Evolutionary conservation across 2,888 invertebrate genomes (phyloP).

Genomic region (Caenorhabditis sp.): DNA sequence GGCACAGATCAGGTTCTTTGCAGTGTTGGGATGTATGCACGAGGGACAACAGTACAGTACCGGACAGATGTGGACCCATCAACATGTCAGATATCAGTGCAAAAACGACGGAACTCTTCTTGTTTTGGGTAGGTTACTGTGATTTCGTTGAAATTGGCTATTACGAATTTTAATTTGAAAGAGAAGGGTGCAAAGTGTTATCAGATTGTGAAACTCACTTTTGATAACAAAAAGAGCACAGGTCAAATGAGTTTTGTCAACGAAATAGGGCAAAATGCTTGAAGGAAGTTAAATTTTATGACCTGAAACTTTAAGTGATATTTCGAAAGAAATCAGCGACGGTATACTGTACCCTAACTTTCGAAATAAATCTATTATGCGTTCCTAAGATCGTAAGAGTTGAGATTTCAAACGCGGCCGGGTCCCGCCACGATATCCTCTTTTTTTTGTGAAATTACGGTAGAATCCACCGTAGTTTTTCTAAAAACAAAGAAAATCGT

Average conservation of each 20-base stretch:
- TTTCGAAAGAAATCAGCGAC: no score
- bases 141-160: background rate
- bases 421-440: no score
- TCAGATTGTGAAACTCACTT: background rate
- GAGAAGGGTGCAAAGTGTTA: background rate
- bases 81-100: slow-evolving; percentile 81
- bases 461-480: no score
- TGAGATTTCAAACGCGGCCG: no score
- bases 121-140: slow-evolving; percentile 72
- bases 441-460: no score
- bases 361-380: no score
- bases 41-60: slow-evolving; percentile 76
- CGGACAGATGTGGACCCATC: slow-evolving; percentile 81
- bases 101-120: slow-evolving; percentile 73
- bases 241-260: background rate
- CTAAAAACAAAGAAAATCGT: no score
- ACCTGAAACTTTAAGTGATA: no score
- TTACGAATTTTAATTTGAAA: background rate
- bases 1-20: slow-evolving; percentile 8
- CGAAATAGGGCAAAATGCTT: background rate
- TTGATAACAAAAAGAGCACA: background rate
- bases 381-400: no score
- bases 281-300: no score
- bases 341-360: no score
- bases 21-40: slow-evolving; percentile 80